Percentiles rank a stretch among this genome's conserved stretches.
Conservation (phyloP, 2,797 vertebrate genomes). For the Catharus ustulatus region DNA sequence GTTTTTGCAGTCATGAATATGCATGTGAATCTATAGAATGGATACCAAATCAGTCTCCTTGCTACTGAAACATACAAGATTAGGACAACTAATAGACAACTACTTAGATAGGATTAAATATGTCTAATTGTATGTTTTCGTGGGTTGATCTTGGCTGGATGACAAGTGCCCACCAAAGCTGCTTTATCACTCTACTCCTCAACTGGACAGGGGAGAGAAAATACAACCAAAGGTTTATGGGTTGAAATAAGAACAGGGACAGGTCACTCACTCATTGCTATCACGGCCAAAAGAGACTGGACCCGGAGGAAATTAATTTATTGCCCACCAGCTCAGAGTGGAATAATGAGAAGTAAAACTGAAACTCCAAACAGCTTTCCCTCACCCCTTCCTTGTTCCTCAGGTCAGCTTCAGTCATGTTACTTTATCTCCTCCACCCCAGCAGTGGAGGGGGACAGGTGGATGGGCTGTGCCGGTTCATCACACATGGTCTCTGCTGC, state of each 20-base stretch:
- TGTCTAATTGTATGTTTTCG: background rate
- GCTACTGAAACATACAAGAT: background rate
- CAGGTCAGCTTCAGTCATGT: background rate
- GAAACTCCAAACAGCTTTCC: background rate
- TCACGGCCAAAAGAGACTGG: background rate
- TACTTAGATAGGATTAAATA: background rate
- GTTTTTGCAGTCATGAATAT: background rate
- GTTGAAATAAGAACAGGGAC: background rate
- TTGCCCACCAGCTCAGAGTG: background rate
- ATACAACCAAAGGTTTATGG: background rate
- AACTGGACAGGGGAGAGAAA: background rate
- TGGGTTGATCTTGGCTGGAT: background rate
- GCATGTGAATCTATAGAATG: background rate
- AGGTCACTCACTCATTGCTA: background rate
- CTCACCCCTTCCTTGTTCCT: background rate
- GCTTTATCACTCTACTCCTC: background rate
- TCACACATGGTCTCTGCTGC: accelerated
- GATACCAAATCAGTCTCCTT: background rate
- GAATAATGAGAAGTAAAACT: background rate
- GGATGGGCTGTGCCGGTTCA: background rate
- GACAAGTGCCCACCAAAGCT: background rate
- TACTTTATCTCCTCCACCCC: background rate
- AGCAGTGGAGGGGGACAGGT: too few relatives aligned
- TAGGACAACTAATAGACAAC: background rate
- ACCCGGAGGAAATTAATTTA: background rate